Evolutionary conservation across 2,113 vertebrate genomes (phyloP), one percentile per base, ranked within the genome.

Genomic region (Indicator indicator): DNA sequence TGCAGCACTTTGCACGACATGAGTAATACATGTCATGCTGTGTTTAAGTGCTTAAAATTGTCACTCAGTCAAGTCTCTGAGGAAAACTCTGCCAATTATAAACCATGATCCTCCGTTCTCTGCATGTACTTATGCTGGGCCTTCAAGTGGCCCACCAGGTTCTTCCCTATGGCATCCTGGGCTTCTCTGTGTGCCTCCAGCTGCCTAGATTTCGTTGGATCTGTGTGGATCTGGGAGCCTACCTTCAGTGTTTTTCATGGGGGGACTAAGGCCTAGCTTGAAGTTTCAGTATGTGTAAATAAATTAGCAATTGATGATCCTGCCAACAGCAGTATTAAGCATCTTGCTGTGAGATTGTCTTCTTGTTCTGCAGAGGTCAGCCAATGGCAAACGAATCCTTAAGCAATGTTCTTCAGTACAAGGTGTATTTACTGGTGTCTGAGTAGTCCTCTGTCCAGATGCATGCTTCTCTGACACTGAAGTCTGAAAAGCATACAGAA

Each of bases 41-140:
- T 73, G 40, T 85, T 76, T 85, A 80, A 73, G 59, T 82, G 52
- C 87, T 88, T 74, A 42, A 63, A 87, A 56, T 67, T 85, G 64
- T 87, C 52, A 62, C 48, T 95, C 72, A 68, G 16, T 79, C 56
- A 62, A 73, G 48, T 83, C 68, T 88, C 82, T 16, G 26, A 60
- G 87, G 52, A 91, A 77, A 89, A 77, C 38, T 15, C 27, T n/a
- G 21, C 46, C 79, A 85, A 9, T 80, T 88, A 30, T 19, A 80
- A 76, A 32, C 44, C 15, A 3, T 50, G 59, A 55, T 82, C 20
- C 55, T 65, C 38, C 27, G 13, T 80, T 77, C 26, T 13, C 68
- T 64, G 11, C 7, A 3, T 32, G 4, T 64, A 73, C 48, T 88
- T 72, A 28, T 21, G 11, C 5, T 50, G 27, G 65, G 27, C 76